Base-by-base conservation (phyloP, 2,888 invertebrate genomes). In the Coenonympha glycerion region DNA sequence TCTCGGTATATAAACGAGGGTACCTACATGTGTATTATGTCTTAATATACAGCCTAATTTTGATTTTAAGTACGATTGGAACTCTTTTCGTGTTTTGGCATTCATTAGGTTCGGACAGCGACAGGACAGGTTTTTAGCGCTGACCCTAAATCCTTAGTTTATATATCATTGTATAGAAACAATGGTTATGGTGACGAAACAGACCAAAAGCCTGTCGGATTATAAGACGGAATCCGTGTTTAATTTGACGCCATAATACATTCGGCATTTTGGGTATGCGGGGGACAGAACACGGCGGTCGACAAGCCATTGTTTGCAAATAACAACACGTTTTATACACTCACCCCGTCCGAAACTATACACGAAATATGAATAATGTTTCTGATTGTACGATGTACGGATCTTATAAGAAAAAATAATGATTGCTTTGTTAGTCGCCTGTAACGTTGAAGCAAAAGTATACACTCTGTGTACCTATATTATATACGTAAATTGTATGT, bases 251-350 rank as follows among this genome's bases (percentile, higher is more conserved):
- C 75, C 68, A 66, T 71, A n/a, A n/a, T n/a, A 68, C 69, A 67
- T 73, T 71, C 72, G 76, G 74, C 69, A 64, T 73, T 69, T 79
- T 69, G 74, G 76, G 76, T 73, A 76, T 73, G 65, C 63, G 56
- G 55, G 55, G 56, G 80, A 76, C 78, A 73, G 71, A 62, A 83
- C 82, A 79, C 71, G 73, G 76, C 74, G 70, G 72, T 66, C 71
- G 72, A 87, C 87, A 85, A 69, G 79, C 82, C 67, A 87, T 87
- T 87, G 87, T 87, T 86, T 87, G 87, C 84, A 83, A 87, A 87
- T 87, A 65, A 62, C 67, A 69, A 78, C 79, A 78, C 67, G 71
- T 64, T 70, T 66, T 68, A 65, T 68, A 69, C 69, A 73, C 68
- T 74, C 71, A 71, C 45, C 60, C 64, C 58, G 64, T 62, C 66